phyloP scores from a whole-genome alignment of 2,113 vertebrate genomes.

The Lepus americanus region DNA sequence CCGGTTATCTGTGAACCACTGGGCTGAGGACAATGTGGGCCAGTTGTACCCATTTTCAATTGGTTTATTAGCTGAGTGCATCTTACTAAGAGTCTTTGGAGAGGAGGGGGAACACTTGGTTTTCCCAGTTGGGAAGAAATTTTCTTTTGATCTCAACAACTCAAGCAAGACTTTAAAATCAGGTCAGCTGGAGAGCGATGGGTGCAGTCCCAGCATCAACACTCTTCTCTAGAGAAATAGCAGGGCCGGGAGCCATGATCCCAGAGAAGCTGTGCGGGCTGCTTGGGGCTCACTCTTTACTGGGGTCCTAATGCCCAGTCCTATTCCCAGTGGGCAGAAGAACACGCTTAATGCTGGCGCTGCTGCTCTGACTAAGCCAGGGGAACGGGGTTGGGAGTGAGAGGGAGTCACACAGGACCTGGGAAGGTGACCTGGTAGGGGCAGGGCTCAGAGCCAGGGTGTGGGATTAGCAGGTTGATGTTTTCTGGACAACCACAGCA shows the following conservation, averaged over 20 bases:
- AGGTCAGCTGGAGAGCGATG: neutral
- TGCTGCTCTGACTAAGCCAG: neutral
- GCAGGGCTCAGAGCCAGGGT: neutral
- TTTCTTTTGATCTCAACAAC: neutral
- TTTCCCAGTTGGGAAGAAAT: neutral
- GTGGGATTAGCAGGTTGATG: neutral
- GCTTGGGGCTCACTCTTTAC: neutral
- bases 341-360: neutral
- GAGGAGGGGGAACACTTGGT: neutral
- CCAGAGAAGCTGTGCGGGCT: neutral
- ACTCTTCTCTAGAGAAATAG: neutral
- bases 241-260: neutral
- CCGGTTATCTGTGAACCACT: neutral
- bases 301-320: neutral
- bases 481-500: neutral
- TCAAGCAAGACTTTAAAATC: neutral
- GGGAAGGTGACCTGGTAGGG: neutral
- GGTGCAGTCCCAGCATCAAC: neutral
- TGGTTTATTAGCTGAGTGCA: neutral
- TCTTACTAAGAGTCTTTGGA: neutral
- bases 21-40: neutral
- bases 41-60: neutral
- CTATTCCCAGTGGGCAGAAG: neutral
- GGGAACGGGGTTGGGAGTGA: neutral
- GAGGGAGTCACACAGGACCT: neutral